A percentile compares a stretch with the other conserved stretches of the same genome.
Conservation (phyloP, 1,140 invertebrate species). For the Leucophenga varia region DNA sequence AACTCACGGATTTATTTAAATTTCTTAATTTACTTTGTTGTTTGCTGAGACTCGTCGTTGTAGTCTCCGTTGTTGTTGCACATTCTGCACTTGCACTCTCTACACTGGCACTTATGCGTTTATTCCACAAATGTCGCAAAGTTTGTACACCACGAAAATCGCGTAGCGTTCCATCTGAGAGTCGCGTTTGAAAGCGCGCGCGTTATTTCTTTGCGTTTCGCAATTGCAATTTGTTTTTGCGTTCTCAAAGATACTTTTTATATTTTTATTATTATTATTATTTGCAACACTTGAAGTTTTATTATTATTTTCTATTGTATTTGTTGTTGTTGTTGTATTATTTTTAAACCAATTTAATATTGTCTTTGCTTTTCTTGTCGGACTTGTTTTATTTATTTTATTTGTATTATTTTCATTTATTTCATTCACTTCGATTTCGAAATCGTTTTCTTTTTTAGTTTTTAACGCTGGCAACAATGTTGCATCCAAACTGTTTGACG, state of each 20-base stretch:
- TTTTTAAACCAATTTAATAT: conserved; percentile 17
- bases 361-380: conserved; percentile 11
- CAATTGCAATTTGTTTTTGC: neutral
- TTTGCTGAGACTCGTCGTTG: conserved; percentile 14
- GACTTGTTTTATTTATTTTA: conserved; percentile 3
- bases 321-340: conserved; percentile 16
- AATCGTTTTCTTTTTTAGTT: too few species aligned
- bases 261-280: neutral
- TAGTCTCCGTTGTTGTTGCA: neutral
- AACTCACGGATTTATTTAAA: conserved; percentile 47
- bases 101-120: conserved; percentile 44
- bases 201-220: neutral
- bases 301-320: conserved; percentile 16
- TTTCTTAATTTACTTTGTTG: conserved; percentile 41
- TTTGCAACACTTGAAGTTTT: neutral
- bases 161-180: conserved; percentile 37
- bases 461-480: too few species aligned
- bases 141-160: conserved; percentile 52
- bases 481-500: too few species aligned
- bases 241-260: neutral
- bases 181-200: neutral
- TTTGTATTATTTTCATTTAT: too few species aligned
- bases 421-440: too few species aligned
- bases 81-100: conserved; percentile 17
- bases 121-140: conserved; percentile 46